Percentiles rank a stretch among this genome's conserved stretches.
phyloP scores from a whole-genome alignment of 2,888 invertebrate genomes.

The Catocala sponsa region DNA sequence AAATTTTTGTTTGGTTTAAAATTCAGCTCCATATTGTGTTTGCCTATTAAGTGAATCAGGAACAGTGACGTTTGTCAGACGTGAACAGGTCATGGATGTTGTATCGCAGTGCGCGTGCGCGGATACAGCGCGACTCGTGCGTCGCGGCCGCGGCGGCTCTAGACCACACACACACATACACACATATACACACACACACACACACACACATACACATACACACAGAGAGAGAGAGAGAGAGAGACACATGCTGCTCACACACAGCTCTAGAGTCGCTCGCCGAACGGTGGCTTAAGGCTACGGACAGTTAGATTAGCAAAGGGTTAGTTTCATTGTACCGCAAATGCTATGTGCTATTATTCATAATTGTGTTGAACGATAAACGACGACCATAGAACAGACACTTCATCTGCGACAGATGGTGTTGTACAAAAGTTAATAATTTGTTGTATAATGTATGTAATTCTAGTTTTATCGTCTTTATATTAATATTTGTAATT shows the following conservation, averaged over 20 bases:
- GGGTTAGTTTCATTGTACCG: slow-evolving; percentile 82
- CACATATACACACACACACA: too few species aligned
- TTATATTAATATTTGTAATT: slow-evolving; percentile 87
- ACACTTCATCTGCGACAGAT: slow-evolving; percentile 68
- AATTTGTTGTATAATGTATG: slow-evolving; percentile 87
- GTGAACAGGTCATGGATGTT: slow-evolving; percentile 46
- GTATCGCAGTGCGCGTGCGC: slow-evolving; percentile 30
- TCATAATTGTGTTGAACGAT: slow-evolving; percentile 67
- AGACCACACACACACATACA: too few species aligned
- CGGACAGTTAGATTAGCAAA: slow-evolving; percentile 55
- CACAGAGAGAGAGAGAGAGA: too few species aligned
- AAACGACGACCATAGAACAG: slow-evolving; percentile 67
- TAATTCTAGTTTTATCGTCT: slow-evolving; percentile 87
- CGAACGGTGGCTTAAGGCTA: slow-evolving; percentile 30
- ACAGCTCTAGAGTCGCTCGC: slow-evolving; percentile 1
- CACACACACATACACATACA: too few species aligned
- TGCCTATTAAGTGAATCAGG: slow-evolving; percentile 63
- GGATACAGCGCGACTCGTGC: slow-evolving; percentile 12
- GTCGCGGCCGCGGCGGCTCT: slow-evolving; percentile 4
- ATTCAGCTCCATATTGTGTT: slow-evolving; percentile 63
- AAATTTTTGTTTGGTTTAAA: slow-evolving; percentile 60
- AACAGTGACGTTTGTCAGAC: slow-evolving; percentile 60
- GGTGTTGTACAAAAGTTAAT: slow-evolving; percentile 83
- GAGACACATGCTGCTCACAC: too few species aligned
- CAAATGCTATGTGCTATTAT: slow-evolving; percentile 74